Evolutionary conservation across 2,797 vertebrate genomes (phyloP).

Genomic region (Glossophaga mutica): DNA sequence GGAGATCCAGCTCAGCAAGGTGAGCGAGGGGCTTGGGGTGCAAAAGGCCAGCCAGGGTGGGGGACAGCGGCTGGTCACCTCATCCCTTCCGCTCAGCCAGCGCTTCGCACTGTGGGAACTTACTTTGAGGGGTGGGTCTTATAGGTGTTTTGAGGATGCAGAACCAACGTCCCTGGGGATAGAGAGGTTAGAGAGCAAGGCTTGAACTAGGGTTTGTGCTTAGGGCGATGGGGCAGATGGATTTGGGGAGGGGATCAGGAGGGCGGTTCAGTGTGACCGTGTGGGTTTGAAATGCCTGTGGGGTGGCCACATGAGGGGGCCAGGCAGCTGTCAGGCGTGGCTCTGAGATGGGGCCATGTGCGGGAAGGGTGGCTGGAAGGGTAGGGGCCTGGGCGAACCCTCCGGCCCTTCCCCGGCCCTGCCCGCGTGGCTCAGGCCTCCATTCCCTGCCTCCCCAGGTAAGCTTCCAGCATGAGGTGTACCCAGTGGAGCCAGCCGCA

Average conservation of each 20-base stretch:
- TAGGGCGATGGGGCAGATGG: too few relatives aligned
- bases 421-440: background rate
- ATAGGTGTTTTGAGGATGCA: background rate
- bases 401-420: fast-evolving
- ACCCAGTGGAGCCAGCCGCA: constrained; percentile 62
- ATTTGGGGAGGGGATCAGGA: too few relatives aligned
- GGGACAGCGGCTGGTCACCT: background rate
- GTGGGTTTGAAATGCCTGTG: fast-evolving
- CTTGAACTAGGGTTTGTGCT: too few relatives aligned
- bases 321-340: fast-evolving
- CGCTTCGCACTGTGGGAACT: fast-evolving
- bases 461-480: constrained; percentile 94
- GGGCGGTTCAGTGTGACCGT: fast-evolving
- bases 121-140: fast-evolving
- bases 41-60: background rate
- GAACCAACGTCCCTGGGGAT: fast-evolving
- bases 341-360: background rate
- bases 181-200: fast-evolving
- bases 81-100: background rate
- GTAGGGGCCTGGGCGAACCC: background rate
- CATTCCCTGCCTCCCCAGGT: constrained; percentile 78
- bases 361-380: background rate
- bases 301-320: fast-evolving
- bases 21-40: background rate
- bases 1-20: constrained; percentile 96